Evolutionary conservation across 1,140 invertebrate genomes (phyloP).

Genomic region (Chelonus insularis): DNA sequence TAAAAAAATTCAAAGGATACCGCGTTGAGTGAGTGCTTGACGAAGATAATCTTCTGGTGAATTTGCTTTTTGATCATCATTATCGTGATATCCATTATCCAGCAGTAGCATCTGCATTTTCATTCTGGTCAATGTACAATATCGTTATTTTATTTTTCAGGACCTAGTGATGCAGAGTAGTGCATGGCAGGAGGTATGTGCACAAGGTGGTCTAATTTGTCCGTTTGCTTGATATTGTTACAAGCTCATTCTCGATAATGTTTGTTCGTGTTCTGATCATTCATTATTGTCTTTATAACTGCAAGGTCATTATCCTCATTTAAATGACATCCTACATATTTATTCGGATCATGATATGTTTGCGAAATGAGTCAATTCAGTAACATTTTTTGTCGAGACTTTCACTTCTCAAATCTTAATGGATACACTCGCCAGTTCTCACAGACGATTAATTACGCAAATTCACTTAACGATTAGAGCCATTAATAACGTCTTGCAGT

Average conservation of each 20-base stretch:
- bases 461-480: conserved; percentile 6
- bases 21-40: too few species aligned
- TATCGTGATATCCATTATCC: conserved; percentile 40
- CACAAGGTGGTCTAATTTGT: conserved; percentile 60
- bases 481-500: conserved; percentile 16
- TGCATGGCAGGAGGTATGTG: conserved; percentile 8
- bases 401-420: conserved; percentile 14
- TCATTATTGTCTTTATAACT: conserved; percentile 19
- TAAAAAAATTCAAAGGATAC: too few species aligned
- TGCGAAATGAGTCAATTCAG: neutral
- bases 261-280: conserved; percentile 30
- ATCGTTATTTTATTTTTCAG: conserved; percentile 11
- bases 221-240: conserved; percentile 56
- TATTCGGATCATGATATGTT: conserved; percentile 3
- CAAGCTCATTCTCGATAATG: conserved; percentile 60
- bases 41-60: neutral
- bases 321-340: conserved; percentile 2
- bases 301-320: conserved; percentile 21
- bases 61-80: conserved; percentile 34
- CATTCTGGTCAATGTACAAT: conserved; percentile 8
- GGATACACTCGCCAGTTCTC: neutral
- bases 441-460: conserved; percentile 17
- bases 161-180: neutral
- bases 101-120: conserved; percentile 37
- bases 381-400: neutral